Percentiles rank a stretch among this genome's conserved stretches.
These are phyloP conservation scores for Pachydiplax longipennis DNA, from an alignment of 2,888 invertebrate species.

Conservation along the genomic window DNA sequence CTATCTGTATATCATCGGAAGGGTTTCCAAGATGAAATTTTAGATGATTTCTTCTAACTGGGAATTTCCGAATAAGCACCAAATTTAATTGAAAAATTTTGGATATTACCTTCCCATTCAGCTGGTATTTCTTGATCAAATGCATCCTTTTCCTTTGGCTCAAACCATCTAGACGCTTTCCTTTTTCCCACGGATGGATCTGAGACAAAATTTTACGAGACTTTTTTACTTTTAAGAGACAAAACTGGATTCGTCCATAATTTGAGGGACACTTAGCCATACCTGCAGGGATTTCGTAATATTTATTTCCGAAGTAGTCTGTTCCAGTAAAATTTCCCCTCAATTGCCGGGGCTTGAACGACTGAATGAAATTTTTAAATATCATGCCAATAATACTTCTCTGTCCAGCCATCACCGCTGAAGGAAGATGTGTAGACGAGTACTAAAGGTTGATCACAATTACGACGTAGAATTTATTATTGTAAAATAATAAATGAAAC, in stretches of 20 bases:
- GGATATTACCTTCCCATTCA: conserved; percentile 74
- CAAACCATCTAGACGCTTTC: conserved; percentile 75
- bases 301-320: conserved; percentile 83
- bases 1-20: too few species aligned
- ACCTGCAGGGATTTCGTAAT: conserved; percentile 75
- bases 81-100: not conserved
- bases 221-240: too few species aligned
- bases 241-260: not conserved
- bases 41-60: too few species aligned
- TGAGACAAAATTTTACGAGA: not conserved
- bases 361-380: conserved; percentile 69
- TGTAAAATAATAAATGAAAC: too few species aligned
- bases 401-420: not conserved
- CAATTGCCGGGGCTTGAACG: conserved; percentile 65
- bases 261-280: not conserved
- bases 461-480: too few species aligned
- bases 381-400: conserved; percentile 59
- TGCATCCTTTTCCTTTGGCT: conserved; percentile 68
- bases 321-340: conserved; percentile 69
- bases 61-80: too few species aligned
- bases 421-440: too few species aligned
- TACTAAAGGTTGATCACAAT: too few species aligned
- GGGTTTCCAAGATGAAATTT: too few species aligned
- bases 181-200: conserved; percentile 71
- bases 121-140: conserved; percentile 79